A percentile compares a stretch with the other conserved stretches of the same genome.
Evolutionary conservation across 2,888 invertebrate genomes (phyloP).

Genomic region (Calameuta filiformis): DNA sequence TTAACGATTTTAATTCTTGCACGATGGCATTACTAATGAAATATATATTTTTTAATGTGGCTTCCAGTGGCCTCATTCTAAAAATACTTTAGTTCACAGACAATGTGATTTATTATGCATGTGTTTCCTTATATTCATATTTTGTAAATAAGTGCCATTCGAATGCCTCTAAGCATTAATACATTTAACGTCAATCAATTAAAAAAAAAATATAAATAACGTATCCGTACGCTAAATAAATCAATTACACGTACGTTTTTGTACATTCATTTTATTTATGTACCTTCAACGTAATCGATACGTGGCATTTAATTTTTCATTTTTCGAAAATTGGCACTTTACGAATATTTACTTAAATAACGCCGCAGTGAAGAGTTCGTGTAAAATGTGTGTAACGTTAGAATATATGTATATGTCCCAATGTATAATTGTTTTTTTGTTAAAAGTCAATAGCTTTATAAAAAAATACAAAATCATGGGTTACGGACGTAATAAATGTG

Average conservation of each 20-base stretch:
- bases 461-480: background rate
- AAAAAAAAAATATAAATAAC: background rate
- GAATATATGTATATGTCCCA: background rate
- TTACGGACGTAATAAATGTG: background rate
- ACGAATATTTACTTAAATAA: background rate
- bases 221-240: too few relatives aligned
- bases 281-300: background rate
- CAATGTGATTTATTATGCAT: background rate
- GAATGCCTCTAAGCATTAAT: background rate
- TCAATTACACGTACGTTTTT: too few relatives aligned
- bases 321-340: background rate
- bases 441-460: background rate
- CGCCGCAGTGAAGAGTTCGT: background rate
- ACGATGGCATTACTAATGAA: background rate
- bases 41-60: background rate
- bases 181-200: background rate
- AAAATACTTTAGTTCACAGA: background rate
- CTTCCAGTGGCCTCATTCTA: too few relatives aligned
- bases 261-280: background rate
- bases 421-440: background rate
- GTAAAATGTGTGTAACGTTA: background rate
- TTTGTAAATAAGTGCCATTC: background rate
- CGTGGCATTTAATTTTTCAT: background rate
- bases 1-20: background rate
- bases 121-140: background rate